Conservation (phyloP, 2,888 invertebrate genomes). For the Heliconius erato region DNA sequence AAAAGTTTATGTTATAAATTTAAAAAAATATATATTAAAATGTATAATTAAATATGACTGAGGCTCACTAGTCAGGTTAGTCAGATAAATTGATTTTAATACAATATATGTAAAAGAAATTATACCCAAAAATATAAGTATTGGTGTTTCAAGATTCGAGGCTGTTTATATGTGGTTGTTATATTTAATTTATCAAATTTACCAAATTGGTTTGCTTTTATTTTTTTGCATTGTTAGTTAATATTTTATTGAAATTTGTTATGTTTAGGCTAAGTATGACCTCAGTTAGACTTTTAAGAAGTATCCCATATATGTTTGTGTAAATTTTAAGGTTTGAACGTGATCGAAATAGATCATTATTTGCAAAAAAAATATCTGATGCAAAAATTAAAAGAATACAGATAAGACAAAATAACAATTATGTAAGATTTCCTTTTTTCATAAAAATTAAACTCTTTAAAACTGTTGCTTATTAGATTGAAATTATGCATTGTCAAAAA, state of each 20-base stretch:
- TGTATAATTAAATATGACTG: constrained; percentile 34
- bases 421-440: no score
- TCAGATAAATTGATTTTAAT: constrained; percentile 18
- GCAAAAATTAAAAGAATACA: not conserved
- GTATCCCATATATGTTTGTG: not conserved
- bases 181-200: constrained; percentile 26
- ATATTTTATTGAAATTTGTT: not conserved
- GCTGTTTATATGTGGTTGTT: constrained; percentile 43
- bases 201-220: constrained; percentile 34
- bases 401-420: not conserved
- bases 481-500: not conserved
- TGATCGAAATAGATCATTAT: not conserved
- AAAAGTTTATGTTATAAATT: not conserved
- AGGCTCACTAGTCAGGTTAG: constrained; percentile 48
- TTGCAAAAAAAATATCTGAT: not conserved
- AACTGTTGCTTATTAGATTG: not conserved
- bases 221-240: not conserved
- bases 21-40: not conserved
- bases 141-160: constrained; percentile 20
- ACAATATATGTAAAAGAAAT: constrained; percentile 16
- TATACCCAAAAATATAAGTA: constrained; percentile 34
- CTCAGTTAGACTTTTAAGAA: not conserved
- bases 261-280: not conserved
- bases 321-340: not conserved
- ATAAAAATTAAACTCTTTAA: not conserved